Evolutionary conservation across 1,140 invertebrate species (phyloP), one percentile per base, ranked within the genome.

Genomic region (Trachymyrmex septentrionalis): DNA sequence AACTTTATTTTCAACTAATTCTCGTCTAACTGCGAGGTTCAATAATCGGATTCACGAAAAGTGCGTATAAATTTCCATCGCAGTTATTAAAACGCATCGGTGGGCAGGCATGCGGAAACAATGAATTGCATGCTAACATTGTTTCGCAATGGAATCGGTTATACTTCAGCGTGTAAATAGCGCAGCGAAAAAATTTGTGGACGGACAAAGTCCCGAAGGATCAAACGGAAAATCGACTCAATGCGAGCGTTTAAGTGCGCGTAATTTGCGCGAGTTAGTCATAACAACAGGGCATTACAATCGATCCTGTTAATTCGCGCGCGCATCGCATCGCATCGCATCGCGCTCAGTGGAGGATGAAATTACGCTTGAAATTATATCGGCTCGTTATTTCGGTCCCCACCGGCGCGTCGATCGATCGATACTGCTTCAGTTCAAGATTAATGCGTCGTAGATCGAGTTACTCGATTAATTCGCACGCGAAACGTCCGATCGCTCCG

Each of bases 341-440:
- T 72, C 86, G 78, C 55, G 61, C 84, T 50, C 48, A 71, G 81
- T 66, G 67, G 86, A 85, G 91, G 92, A 91, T 92, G 89, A 92
- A 93, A 92, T 92, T 93, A 92, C 91, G 90, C 92, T 92, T 92
- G 92, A 92, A 92, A 92, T 92, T 92, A 91, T 92, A 91, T 89
- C 92, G 90, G 91, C 88, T 92, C 92, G 88, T 89, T 92, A 89
- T 78, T 88, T 82, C 61, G 75, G 78, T 61, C 73, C 64, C 69
- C 77, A 86, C 77, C 44, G 87, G 59, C 64, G 71, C 69, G 71
- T 90, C 89, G 89, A 91, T 75, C 76, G 85, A 50, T 89, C 66
- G 71, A 81, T 44, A 16, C 64, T 12, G 64, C 61, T 55, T 81
- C 66, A 50, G 48, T 81, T 81, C 50, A 81, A 84, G 55, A 84